Evolutionary conservation across 1,140 invertebrate genomes (phyloP).

Genomic region (Tetramorium parvispinum): DNA sequence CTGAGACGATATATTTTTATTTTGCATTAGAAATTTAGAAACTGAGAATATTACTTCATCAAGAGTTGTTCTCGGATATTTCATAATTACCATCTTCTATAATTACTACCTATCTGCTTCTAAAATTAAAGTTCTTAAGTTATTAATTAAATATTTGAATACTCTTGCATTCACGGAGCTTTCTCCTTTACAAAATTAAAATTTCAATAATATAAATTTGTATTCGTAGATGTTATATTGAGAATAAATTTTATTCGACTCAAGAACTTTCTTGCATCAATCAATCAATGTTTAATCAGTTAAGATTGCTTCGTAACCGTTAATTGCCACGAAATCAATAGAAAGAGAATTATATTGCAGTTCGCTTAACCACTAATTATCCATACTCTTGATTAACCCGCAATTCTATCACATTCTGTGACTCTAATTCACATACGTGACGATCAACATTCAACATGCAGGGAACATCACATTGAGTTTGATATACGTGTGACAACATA

Average conservation of each 20-base stretch:
- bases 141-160: background rate
- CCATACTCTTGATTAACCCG: slow-evolving; percentile 56
- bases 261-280: slow-evolving; percentile 3
- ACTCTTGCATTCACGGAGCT: background rate
- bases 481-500: slow-evolving; percentile 64
- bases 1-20: slow-evolving; percentile 6
- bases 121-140: background rate
- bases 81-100: background rate
- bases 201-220: background rate
- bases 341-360: slow-evolving; percentile 39
- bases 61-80: background rate
- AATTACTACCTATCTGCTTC: background rate
- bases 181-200: background rate
- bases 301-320: background rate
- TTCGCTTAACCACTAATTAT: slow-evolving; percentile 57
- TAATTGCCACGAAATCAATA: slow-evolving; percentile 39
- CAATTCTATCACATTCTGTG: slow-evolving; percentile 65
- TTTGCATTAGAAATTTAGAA: slow-evolving; percentile 2
- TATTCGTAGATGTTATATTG: background rate
- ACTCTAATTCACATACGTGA: slow-evolving; percentile 69
- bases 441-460: slow-evolving; percentile 78
- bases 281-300: background rate
- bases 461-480: slow-evolving; percentile 78
- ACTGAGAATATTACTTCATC: background rate
- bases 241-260: slow-evolving; percentile 2